Evolutionary conservation across 2,888 invertebrate species (phyloP).

Genomic region (Drosophila atripex): DNA sequence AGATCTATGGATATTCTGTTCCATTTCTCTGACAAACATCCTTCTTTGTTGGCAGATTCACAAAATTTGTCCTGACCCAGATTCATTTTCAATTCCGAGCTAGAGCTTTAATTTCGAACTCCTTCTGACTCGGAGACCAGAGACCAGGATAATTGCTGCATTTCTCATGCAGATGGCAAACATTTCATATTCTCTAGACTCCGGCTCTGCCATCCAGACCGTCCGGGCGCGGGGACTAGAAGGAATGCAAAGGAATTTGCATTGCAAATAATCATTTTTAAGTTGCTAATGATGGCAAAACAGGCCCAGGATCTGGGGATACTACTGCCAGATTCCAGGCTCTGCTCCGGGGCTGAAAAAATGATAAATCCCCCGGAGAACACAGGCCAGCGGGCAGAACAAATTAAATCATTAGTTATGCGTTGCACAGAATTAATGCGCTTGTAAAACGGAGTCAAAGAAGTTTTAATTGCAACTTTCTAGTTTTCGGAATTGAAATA

Average conservation of each 20-base stretch:
- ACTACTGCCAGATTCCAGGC: background rate
- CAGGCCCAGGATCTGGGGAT: conserved; percentile 12
- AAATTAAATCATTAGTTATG: conserved; percentile 75
- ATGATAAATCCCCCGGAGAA: background rate
- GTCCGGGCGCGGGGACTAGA: background rate
- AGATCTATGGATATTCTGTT: background rate
- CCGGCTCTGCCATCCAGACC: background rate
- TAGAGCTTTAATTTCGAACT: conserved; percentile 7
- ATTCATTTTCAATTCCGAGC: conserved; percentile 24
- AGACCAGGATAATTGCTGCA: conserved; percentile 41
- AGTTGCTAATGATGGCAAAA: conserved; percentile 51
- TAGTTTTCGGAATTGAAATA: conserved; percentile 15
- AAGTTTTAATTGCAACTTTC: conserved; percentile 62
- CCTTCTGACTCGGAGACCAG: background rate
- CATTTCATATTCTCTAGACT: conserved; percentile 47
- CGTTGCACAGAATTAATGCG: conserved; percentile 63
- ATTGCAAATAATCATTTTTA: conserved; percentile 76
- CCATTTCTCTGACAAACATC: background rate
- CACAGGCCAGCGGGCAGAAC: conserved; percentile 28
- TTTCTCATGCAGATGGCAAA: conserved; percentile 49
- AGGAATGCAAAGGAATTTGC: conserved; percentile 54
- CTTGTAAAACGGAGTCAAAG: conserved; percentile 47
- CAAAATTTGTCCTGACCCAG: background rate
- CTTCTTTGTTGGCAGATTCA: background rate
- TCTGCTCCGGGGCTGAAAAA: background rate